Conservation (phyloP, 2,797 vertebrate genomes). For the Poecilia velifera region DNA sequence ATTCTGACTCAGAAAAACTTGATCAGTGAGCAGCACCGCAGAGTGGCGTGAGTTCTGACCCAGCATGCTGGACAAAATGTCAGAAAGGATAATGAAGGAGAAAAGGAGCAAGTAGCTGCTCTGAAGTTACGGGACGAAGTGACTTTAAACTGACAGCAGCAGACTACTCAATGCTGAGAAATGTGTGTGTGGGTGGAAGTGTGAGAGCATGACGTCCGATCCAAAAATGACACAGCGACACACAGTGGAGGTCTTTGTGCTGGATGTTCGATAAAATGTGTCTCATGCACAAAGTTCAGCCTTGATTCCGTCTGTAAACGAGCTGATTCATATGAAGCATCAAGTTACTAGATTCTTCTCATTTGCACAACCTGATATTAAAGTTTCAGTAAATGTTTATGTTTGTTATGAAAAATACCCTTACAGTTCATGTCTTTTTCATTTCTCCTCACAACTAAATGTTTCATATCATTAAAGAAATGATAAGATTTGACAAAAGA, state of each 20-base stretch:
- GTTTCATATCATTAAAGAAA: background rate
- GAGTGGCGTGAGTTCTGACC: constrained; percentile 13
- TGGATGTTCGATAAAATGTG: background rate
- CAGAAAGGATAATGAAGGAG: background rate
- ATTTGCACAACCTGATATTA: background rate
- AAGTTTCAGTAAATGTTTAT: background rate
- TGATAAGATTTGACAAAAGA: background rate
- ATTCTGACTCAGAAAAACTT: constrained; percentile 21
- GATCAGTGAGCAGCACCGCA: constrained; percentile 4
- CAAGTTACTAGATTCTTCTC: background rate
- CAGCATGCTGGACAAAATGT: background rate
- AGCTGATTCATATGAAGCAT: background rate
- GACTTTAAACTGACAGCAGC: constrained; percentile 7
- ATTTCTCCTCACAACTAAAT: background rate
- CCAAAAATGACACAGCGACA: constrained; percentile 43
- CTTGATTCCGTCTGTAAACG: background rate
- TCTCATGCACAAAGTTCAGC: background rate
- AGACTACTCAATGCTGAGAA: constrained; percentile 31
- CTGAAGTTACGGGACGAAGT: background rate
- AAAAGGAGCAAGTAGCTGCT: constrained; percentile 1
- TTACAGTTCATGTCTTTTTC: background rate
- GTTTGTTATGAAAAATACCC: background rate
- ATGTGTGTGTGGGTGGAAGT: constrained; percentile 37
- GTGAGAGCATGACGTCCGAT: constrained; percentile 46
- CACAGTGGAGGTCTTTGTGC: constrained; percentile 51